Percentiles rank a stretch among this genome's conserved stretches.
phyloP scores from a whole-genome alignment of 2,113 vertebrate genomes.

The Rhea pennata region DNA sequence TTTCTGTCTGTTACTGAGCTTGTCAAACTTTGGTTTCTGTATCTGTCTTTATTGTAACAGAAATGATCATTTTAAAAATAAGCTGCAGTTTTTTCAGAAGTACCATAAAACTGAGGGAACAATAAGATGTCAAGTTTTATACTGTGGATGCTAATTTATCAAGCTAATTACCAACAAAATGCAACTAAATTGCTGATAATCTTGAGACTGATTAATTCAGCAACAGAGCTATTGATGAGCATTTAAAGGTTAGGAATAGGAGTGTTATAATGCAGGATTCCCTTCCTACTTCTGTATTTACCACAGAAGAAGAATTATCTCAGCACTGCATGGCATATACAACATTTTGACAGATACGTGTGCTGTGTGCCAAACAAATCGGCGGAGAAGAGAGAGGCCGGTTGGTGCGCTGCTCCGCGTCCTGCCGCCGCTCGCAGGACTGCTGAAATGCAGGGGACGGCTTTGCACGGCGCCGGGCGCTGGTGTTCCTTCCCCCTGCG shows the following conservation, averaged over 20 bases:
- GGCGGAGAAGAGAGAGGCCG: slow-evolving; percentile 42
- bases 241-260: slow-evolving; percentile 75
- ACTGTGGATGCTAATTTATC: slow-evolving; percentile 83
- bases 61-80: slow-evolving; percentile 74
- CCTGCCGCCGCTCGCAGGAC: not conserved
- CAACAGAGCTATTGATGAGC: slow-evolving; percentile 73
- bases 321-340: not conserved
- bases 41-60: slow-evolving; percentile 69
- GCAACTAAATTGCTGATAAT: slow-evolving; percentile 81
- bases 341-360: slow-evolving; percentile 60
- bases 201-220: slow-evolving; percentile 80
- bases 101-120: slow-evolving; percentile 76
- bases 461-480: not conserved
- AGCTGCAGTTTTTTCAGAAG: slow-evolving; percentile 69
- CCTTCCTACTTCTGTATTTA: slow-evolving; percentile 54
- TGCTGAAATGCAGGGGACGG: slow-evolving; percentile 11
- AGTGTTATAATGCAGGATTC: slow-evolving; percentile 12
- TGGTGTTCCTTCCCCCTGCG: not conserved
- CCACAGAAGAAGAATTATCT: slow-evolving; percentile 56
- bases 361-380: slow-evolving; percentile 61
- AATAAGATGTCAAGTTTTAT: slow-evolving; percentile 82
- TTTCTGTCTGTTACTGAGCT: slow-evolving; percentile 65
- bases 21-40: slow-evolving; percentile 76
- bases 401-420: slow-evolving; percentile 55
- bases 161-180: slow-evolving; percentile 84